Evolutionary conservation across 2,888 invertebrate species (phyloP).

Genomic region (Lycia hirtaria): DNA sequence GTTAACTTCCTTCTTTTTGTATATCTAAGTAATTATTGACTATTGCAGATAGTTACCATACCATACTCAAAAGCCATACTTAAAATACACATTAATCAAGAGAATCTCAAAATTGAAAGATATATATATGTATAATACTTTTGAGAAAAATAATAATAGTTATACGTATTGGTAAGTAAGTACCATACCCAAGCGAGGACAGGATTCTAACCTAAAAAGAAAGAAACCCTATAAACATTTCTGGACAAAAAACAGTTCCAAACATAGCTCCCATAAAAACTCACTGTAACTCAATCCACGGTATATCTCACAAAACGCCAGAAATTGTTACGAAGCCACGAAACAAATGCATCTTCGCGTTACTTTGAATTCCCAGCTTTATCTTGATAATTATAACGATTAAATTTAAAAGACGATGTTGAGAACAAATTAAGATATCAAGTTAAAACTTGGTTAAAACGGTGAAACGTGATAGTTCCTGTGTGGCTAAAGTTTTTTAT

Average conservation of each 20-base stretch:
- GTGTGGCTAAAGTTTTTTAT: constrained; percentile 56
- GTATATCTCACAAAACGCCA: constrained; percentile 56
- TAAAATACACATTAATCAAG: no score
- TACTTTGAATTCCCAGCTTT: neutral
- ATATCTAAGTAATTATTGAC: no score
- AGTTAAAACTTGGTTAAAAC: constrained; percentile 54
- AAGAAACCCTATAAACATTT: constrained; percentile 36
- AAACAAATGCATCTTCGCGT: constrained; percentile 23
- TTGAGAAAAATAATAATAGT: no score
- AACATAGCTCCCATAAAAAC: constrained; percentile 43
- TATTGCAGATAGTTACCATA: no score
- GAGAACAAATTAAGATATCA: constrained; percentile 61
- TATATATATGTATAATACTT: no score
- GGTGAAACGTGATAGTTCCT: constrained; percentile 65
- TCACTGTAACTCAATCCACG: constrained; percentile 54
- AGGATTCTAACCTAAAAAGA: neutral
- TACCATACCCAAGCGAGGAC: neutral
- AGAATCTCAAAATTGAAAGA: no score
- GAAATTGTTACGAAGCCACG: constrained; percentile 54
- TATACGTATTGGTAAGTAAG: no score
- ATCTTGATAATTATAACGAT: constrained; percentile 24
- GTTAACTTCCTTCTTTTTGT: no score
- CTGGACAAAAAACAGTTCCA: constrained; percentile 43
- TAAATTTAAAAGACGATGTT: constrained; percentile 30
- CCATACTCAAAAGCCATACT: no score